These are phyloP conservation scores for Bombus turneri DNA, from an alignment of 1,140 invertebrate species.

Conservation along the genomic window DNA sequence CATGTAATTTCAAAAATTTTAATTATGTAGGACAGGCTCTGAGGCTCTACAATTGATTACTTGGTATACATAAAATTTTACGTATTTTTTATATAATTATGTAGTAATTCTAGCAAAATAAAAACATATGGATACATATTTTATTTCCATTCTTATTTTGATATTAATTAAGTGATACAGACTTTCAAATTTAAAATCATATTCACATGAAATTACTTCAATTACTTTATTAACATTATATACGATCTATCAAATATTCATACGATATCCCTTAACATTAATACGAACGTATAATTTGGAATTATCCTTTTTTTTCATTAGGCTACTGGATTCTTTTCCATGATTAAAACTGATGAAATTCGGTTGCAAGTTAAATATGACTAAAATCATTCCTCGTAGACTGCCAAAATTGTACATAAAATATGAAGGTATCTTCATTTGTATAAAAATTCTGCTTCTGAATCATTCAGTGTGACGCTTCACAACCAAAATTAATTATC, in stretches of 20 bases:
- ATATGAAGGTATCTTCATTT: conserved; percentile 9
- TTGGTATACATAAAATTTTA: not conserved
- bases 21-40: too few species aligned
- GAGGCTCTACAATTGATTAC: not conserved
- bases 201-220: conserved; percentile 27
- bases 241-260: conserved; percentile 37
- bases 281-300: conserved; percentile 18
- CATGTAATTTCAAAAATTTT: not conserved
- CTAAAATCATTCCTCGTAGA: conserved; percentile 40
- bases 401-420: conserved; percentile 20
- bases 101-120: not conserved
- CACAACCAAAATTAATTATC: conserved; percentile 44
- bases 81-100: not conserved
- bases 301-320: conserved; percentile 23
- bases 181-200: not conserved
- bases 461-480: not conserved
- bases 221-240: conserved; percentile 44
- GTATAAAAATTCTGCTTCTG: conserved; percentile 25
- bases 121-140: not conserved
- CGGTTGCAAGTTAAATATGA: not conserved
- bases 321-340: conserved; percentile 31
- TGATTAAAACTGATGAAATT: not conserved
- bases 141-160: not conserved
- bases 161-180: not conserved
- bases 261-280: conserved; percentile 15